Evolutionary conservation across 2,113 vertebrate species (phyloP).

Genomic region (Pachyramphus minor): DNA sequence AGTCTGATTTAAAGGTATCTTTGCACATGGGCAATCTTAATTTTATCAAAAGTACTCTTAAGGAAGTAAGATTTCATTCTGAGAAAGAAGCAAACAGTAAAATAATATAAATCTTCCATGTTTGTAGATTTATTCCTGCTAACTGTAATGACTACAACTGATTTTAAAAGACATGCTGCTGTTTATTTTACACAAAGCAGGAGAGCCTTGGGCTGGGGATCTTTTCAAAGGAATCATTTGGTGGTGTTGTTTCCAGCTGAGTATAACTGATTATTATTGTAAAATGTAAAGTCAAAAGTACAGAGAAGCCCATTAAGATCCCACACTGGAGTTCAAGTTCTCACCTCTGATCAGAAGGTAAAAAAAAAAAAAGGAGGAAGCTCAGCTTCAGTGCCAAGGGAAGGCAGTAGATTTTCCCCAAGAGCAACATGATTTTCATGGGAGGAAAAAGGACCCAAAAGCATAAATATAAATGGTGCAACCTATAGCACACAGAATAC

Average conservation of each 20-base stretch:
- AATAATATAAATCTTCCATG: not conserved
- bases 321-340: not conserved
- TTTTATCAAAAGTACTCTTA: not conserved
- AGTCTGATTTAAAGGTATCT: not conserved
- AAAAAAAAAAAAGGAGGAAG: not conserved
- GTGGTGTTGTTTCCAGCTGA: not conserved
- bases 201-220: not conserved
- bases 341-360: not conserved
- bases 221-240: not conserved
- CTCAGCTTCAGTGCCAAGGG: not conserved
- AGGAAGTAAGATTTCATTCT: not conserved
- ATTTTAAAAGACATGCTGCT: not conserved
- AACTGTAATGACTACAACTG: not conserved
- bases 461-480: not conserved
- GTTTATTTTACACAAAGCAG: not conserved
- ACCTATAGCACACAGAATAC: not conserved
- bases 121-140: not conserved
- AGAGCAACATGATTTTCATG: not conserved
- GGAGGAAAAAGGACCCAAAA: not conserved
- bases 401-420: not conserved
- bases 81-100: not conserved
- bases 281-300: not conserved
- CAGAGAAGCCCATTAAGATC: not conserved
- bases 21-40: fast-evolving
- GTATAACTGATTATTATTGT: not conserved